Conservation (phyloP, 1,140 invertebrate species). For the Myzus persicae region DNA sequence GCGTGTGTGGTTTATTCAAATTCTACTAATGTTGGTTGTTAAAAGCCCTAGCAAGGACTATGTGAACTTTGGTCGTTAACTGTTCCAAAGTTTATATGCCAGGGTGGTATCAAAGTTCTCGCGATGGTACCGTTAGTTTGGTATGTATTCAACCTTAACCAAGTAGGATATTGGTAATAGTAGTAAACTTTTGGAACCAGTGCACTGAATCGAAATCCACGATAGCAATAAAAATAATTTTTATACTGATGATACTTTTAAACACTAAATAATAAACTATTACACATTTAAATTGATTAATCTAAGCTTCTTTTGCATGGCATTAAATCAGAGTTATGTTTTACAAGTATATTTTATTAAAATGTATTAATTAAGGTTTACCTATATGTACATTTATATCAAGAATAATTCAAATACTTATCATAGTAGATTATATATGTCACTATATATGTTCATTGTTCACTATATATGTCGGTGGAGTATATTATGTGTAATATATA, state of each 20-base stretch:
- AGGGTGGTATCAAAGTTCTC: slow-evolving; percentile 27
- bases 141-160: neutral
- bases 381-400: no score
- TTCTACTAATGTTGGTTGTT: slow-evolving; percentile 33
- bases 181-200: neutral
- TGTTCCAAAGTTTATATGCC: neutral
- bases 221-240: neutral
- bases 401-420: neutral
- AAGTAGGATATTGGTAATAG: no score
- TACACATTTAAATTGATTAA: neutral
- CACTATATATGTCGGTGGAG: neutral
- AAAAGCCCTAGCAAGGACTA: neutral
- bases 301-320: neutral
- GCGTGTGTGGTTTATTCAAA: slow-evolving; percentile 29
- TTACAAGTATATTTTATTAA: neutral
- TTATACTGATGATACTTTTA: neutral
- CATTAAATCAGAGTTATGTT: neutral
- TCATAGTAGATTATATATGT: no score
- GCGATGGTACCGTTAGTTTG: neutral
- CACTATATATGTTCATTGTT: neutral
- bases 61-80: slow-evolving; percentile 52
- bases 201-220: neutral
- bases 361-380: neutral
- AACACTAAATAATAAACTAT: neutral
- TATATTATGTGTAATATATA: neutral